Evolutionary conservation across 2,888 invertebrate genomes (phyloP).

Genomic region (Pristionchus exspectatus): DNA sequence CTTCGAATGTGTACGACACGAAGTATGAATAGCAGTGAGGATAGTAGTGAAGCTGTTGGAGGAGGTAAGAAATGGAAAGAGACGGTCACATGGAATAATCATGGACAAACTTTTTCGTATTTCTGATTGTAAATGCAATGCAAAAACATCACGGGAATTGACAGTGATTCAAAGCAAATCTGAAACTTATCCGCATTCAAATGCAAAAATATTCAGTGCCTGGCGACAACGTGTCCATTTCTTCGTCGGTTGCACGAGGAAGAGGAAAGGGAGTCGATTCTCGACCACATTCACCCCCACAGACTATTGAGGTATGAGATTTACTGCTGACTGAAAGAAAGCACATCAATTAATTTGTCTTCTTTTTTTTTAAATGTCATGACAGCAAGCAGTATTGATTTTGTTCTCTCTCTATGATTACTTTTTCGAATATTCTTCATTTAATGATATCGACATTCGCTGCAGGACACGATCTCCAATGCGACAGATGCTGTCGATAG

Average conservation of each 20-base stretch:
- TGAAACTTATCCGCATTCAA: neutral
- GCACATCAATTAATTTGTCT: too few relatives aligned
- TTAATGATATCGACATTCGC: neutral
- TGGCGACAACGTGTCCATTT: conserved; percentile 40
- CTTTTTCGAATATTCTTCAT: neutral
- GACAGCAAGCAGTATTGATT: too few relatives aligned
- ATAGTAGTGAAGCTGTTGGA: conserved; percentile 61
- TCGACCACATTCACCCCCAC: conserved; percentile 52
- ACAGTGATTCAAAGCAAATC: too few relatives aligned
- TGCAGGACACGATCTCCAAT: conserved; percentile 39
- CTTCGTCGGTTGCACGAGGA: conserved; percentile 1
- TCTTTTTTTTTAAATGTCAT: too few relatives aligned
- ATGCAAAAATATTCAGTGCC: neutral
- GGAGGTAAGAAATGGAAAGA: conserved; percentile 32
- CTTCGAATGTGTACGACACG: conserved; percentile 71
- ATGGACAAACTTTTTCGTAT: too few relatives aligned
- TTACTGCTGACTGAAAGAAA: too few relatives aligned
- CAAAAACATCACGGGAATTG: too few relatives aligned
- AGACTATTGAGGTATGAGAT: conserved; percentile 33
- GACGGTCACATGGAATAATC: too few relatives aligned
- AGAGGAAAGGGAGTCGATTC: neutral
- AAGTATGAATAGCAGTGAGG: conserved; percentile 72
- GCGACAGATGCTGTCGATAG: conserved; percentile 35
- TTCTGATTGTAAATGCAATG: too few relatives aligned
- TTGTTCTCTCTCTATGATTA: neutral